These are phyloP conservation scores for Bungarus multicinctus DNA, from an alignment of 2,113 vertebrate species.

Conservation along the genomic window DNA sequence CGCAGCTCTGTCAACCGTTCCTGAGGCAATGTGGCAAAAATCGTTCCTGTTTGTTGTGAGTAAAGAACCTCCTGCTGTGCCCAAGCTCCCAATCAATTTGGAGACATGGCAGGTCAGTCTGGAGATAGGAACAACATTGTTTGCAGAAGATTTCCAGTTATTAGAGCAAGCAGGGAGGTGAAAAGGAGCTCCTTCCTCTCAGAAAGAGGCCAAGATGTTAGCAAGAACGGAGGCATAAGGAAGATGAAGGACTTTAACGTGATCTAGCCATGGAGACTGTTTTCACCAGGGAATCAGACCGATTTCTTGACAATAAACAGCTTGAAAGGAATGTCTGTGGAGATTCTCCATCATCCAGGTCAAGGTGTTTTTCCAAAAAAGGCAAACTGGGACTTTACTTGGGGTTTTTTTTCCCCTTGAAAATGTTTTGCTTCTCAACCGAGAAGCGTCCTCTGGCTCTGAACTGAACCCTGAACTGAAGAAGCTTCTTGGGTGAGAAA, in stretches of 20 bases:
- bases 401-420: not conserved
- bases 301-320: not conserved
- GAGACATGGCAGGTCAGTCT: slow-evolving; percentile 39
- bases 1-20: not conserved
- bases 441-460: not conserved
- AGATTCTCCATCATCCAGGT: not conserved
- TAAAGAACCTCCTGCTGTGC: slow-evolving; percentile 20
- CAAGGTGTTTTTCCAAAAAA: not conserved
- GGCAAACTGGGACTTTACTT: not conserved
- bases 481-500: not conserved
- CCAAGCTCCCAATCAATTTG: slow-evolving; percentile 35
- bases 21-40: rapidly evolving
- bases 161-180: slow-evolving; percentile 33
- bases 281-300: slow-evolving; percentile 16
- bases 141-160: slow-evolving; percentile 49
- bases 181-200: slow-evolving; percentile 24
- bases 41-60: slow-evolving; percentile 9
- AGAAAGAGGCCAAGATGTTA: slow-evolving; percentile 14
- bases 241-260: slow-evolving; percentile 14
- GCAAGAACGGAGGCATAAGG: slow-evolving; percentile 27
- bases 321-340: not conserved
- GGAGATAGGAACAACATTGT: slow-evolving; percentile 39
- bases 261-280: not conserved
- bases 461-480: not conserved
- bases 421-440: not conserved